Evolutionary conservation across 2,888 invertebrate genomes (phyloP), one percentile per base, ranked within the genome.

Genomic region (Aspidiotus rigidus): DNA sequence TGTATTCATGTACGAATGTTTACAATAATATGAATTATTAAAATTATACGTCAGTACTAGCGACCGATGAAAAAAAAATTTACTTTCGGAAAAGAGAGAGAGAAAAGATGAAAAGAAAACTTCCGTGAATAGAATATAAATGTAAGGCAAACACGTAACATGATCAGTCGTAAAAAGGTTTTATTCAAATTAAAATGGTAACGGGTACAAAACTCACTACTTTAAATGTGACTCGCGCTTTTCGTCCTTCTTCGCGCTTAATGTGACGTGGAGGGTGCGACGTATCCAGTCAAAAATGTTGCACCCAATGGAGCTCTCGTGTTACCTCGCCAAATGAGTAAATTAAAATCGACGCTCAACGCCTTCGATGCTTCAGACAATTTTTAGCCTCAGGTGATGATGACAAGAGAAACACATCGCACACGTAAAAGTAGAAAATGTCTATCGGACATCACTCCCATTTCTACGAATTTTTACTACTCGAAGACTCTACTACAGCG

Each of bases 141-240:
- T 64, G 64, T 64, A 64, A 64, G 54, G 64, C 64, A 64, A 64
- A 64, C 64, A 64, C 64, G 64, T 64, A 64, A 64, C 64, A 64
- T 64, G 64, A 64, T 64, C 64, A 64, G 54, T 64, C 64, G 54
- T 64, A 64, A 64, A 49, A 64, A 64, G 64, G 64, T 64, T 64
- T 64, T 64, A 64, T 64, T 64, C 64, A 64, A 64, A 64, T 64
- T 64, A 64, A 64, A 64, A 64, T 64, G 64, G 64, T 64, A 64
- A 64, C 64, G 28, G 28, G 28, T 64, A 64, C 64, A 55, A 64
- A 53, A 64, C 55, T 64, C 64, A 5, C 28, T 41, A 64, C 64
- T 64, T 40, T 64, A 64, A 53, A 64, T 64, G 64, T 53, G 55
- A 55, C 15, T 16, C 57, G 39, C 54, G 49, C 54, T 62, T 62